A percentile compares a stretch with the other conserved stretches of the same genome.
Conservation (phyloP, 2,888 invertebrate species). For the Metellina segmentata region DNA sequence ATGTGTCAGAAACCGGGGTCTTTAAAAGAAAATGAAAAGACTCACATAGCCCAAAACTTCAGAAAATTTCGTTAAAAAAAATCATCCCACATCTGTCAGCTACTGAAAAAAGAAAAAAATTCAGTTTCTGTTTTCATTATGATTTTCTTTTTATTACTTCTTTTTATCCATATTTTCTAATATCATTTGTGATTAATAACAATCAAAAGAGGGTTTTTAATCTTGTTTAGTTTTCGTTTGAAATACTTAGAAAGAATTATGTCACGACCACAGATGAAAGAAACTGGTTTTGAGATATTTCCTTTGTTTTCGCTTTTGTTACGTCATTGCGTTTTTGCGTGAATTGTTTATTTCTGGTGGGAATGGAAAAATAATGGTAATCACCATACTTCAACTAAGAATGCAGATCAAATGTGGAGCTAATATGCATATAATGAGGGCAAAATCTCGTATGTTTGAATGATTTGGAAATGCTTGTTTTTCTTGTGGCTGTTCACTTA, state of each 20-base stretch:
- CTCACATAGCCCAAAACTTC: slow-evolving; percentile 24
- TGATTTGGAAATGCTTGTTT: not conserved
- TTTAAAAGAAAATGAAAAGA: slow-evolving; percentile 53
- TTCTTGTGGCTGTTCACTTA: not conserved
- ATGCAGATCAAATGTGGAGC: not conserved
- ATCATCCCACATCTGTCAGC: not conserved
- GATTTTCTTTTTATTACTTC: slow-evolving; percentile 9
- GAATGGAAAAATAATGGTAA: slow-evolving; percentile 58
- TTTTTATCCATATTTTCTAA: slow-evolving; percentile 36
- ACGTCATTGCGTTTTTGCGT: slow-evolving; percentile 4
- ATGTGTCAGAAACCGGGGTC: slow-evolving; percentile 53
- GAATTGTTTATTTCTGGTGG: slow-evolving; percentile 34
- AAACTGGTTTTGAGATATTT: not conserved
- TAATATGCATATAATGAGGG: slow-evolving; percentile 31
- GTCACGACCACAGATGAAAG: not conserved
- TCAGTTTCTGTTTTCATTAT: not conserved
- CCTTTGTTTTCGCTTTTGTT: not conserved
- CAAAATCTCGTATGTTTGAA: not conserved
- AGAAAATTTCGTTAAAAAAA: slow-evolving; percentile 21
- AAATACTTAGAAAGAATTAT: not conserved
- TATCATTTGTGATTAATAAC: slow-evolving; percentile 52
- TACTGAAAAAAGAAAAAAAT: not conserved
- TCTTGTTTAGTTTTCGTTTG: slow-evolving; percentile 22
- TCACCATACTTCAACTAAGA: not conserved
- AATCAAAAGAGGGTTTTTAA: slow-evolving; percentile 13